Percentiles rank a stretch among this genome's conserved stretches.
Conservation (phyloP, 2,113 vertebrate genomes). For the Sander lucioperca region DNA sequence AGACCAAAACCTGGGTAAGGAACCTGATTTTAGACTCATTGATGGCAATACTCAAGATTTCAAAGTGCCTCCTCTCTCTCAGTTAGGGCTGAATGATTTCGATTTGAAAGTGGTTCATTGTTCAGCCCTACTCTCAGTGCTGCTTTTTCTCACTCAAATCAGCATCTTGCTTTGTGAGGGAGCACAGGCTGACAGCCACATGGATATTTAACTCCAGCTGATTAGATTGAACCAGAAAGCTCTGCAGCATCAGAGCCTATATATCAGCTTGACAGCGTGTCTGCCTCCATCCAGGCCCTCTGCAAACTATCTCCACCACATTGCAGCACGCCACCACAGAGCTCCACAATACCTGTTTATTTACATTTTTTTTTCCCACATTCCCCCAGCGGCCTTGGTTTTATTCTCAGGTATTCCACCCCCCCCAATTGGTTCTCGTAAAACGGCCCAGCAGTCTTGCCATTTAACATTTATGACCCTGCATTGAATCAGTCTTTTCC, state of each 20-base stretch:
- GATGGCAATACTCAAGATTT: neutral
- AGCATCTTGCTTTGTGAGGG: neutral
- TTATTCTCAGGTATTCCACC: constrained; percentile 13
- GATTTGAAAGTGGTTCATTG: too few relatives aligned
- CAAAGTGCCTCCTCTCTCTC: neutral
- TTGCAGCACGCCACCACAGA: neutral
- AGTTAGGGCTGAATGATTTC: too few relatives aligned
- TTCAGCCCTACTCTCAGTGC: too few relatives aligned
- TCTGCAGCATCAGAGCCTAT: constrained; percentile 33
- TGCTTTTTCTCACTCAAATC: neutral
- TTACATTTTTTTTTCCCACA: neutral
- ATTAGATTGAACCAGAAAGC: constrained; percentile 65
- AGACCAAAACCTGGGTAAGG: constrained; percentile 99
- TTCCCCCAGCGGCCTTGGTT: neutral
- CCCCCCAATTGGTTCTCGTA: too few relatives aligned
- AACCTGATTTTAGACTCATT: neutral
- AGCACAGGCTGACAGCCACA: neutral
- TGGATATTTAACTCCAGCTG: constrained; percentile 50
- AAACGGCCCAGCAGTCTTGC: neutral
- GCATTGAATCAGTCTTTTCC: constrained; percentile 67
- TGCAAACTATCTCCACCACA: neutral
- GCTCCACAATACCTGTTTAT: constrained; percentile 21
- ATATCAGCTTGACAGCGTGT: constrained; percentile 48
- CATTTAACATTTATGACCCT: constrained; percentile 59
- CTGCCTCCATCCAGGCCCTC: neutral